phyloP scores from a whole-genome alignment of 2,113 vertebrate species.

The Centropus bengalensis region DNA sequence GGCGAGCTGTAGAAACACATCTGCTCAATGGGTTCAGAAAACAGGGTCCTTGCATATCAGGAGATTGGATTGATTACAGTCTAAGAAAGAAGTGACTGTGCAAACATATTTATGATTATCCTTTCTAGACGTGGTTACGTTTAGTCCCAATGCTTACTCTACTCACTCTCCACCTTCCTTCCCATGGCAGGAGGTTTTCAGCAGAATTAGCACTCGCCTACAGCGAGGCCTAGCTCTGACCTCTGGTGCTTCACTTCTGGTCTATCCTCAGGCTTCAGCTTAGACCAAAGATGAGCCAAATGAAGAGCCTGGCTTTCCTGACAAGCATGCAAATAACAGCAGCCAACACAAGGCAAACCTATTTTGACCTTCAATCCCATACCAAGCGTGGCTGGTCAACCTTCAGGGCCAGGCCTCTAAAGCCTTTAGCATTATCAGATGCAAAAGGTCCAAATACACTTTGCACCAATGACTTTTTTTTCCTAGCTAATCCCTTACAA shows the following conservation, averaged over 20 bases:
- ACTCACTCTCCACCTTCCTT: neutral
- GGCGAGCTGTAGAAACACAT: neutral
- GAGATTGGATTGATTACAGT: neutral
- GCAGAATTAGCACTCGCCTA: neutral
- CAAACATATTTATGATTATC: neutral
- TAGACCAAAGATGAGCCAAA: neutral
- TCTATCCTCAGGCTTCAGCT: neutral
- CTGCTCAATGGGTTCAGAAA: neutral
- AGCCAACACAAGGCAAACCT: neutral
- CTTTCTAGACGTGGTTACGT: neutral
- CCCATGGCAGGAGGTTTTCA: neutral
- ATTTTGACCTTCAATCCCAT: neutral
- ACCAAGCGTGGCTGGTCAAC: neutral
- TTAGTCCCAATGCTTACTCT: neutral
- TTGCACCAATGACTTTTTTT: neutral
- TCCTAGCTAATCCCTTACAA: neutral
- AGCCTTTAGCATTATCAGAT: neutral
- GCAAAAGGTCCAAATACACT: neutral
- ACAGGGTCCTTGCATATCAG: neutral
- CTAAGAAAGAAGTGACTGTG: neutral
- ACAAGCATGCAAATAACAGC: neutral
- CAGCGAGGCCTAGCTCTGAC: neutral
- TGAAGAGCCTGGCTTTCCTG: neutral
- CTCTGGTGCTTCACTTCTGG: neutral
- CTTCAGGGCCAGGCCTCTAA: neutral